These are phyloP conservation scores for Morphnarchus princeps DNA, from an alignment of 2,113 vertebrate species.

Conservation along the genomic window DNA sequence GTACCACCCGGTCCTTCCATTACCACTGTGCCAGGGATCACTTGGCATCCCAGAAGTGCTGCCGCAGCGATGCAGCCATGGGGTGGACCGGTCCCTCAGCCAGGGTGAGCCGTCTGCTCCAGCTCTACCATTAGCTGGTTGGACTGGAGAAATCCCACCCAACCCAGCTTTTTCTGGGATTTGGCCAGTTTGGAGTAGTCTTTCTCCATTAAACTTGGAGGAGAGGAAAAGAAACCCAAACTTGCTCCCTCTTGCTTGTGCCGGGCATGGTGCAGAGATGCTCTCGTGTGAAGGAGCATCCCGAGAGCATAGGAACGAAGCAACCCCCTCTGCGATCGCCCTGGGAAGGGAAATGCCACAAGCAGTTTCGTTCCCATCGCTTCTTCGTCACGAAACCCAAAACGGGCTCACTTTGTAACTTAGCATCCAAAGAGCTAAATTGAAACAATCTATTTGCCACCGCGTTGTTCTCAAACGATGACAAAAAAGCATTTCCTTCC, in stretches of 20 bases:
- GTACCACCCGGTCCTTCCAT: rapidly evolving
- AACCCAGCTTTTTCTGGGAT: not conserved
- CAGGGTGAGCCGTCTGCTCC: not conserved
- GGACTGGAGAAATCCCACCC: not conserved
- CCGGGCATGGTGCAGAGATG: rapidly evolving
- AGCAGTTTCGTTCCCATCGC: not conserved
- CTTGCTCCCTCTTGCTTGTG: not conserved
- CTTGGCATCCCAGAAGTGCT: not conserved
- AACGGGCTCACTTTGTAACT: not conserved
- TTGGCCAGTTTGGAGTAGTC: not conserved
- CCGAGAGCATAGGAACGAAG: rapidly evolving
- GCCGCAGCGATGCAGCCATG: rapidly evolving
- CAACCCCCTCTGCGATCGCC: not conserved
- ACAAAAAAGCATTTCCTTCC: not conserved
- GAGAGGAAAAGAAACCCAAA: not conserved
- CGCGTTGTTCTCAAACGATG: rapidly evolving
- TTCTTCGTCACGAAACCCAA: not conserved
- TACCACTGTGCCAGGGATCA: not conserved
- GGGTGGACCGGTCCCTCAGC: rapidly evolving
- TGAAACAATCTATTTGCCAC: not conserved
- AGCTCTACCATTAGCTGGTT: not conserved
- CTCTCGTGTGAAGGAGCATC: not conserved
- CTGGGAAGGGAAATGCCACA: not conserved
- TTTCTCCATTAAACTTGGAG: not conserved
- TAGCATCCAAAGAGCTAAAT: not conserved